A percentile compares a stretch with the other conserved stretches of the same genome.
Conservation (phyloP, 1,140 invertebrate species). For the roundworm (Caenorhabditis elegans) region DNA sequence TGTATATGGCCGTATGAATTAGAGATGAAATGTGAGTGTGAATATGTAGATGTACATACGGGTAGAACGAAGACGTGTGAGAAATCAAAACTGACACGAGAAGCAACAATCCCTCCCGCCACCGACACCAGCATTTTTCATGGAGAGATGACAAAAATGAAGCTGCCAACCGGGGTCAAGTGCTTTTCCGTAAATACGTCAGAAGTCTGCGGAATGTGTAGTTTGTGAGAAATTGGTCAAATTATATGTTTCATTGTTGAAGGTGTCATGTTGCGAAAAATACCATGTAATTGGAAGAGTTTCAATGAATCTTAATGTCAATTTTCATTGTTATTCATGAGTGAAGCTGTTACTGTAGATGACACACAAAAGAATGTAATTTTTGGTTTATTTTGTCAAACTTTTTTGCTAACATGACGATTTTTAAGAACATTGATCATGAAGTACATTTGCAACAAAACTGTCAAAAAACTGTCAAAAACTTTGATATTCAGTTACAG, state of each 20-base stretch:
- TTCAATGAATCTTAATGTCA: neutral
- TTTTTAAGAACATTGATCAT: no score
- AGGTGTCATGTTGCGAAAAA: neutral
- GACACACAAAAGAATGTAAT: no score
- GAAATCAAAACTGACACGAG: constrained; percentile 3
- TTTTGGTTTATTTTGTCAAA: no score
- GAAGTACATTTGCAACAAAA: no score
- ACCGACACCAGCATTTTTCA: no score
- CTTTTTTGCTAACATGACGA: no score
- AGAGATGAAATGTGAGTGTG: constrained; percentile 12
- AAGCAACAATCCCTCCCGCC: no score
- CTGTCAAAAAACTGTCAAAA: no score
- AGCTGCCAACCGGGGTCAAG: constrained; percentile 18
- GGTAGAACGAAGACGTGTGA: neutral
- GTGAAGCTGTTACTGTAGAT: no score
- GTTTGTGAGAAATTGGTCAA: constrained; percentile 8
- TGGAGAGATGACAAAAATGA: no score
- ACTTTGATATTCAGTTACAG: no score
- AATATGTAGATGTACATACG: constrained; percentile 9
- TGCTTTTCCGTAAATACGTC: neutral
- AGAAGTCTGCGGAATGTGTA: neutral
- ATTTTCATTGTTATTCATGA: neutral
- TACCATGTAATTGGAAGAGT: neutral
- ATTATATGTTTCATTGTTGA: constrained; percentile 8
- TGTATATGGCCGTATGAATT: constrained; percentile 4